These are phyloP conservation scores for Acanthaster planci DNA, from an alignment of 35 echinoderm and acorn worm genomes.

Conservation along the genomic window DNA sequence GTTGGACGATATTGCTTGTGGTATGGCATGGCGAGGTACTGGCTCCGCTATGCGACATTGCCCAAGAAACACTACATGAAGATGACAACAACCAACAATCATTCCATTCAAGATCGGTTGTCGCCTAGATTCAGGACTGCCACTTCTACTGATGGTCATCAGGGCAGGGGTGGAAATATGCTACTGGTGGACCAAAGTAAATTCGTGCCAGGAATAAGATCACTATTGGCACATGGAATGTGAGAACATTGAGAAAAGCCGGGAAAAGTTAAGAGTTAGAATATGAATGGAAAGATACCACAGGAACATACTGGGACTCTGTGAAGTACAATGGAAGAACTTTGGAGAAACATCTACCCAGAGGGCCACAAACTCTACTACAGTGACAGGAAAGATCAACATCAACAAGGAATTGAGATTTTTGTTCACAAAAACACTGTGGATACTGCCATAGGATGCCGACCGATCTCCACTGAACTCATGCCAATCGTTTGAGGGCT, in stretches of 20 bases:
- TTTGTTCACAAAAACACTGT: background rate
- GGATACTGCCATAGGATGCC: background rate
- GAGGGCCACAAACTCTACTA: conserved; percentile 54
- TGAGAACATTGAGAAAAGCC: conserved; percentile 32
- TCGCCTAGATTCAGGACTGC: conserved; percentile 41
- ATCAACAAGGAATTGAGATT: conserved; percentile 40
- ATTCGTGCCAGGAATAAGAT: conserved; percentile 34
- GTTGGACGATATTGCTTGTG: conserved; percentile 61
- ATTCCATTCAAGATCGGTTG: conserved; percentile 32
- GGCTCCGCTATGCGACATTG: background rate
- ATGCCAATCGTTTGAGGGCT: conserved; percentile 36
- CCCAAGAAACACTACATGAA: conserved; percentile 55
- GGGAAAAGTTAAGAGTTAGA: conserved; percentile 25
- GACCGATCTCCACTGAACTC: conserved; percentile 11
- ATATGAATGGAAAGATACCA: conserved; percentile 44
- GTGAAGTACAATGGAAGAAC: conserved; percentile 52
- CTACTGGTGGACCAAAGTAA: background rate
- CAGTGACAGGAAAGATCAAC: conserved; percentile 35
- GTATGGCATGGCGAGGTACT: no score
- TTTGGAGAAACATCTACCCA: background rate
- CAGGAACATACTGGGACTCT: conserved; percentile 40
- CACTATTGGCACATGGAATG: conserved; percentile 50
- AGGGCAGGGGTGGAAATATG: conserved; percentile 4
- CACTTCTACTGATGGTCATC: background rate
- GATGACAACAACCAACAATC: conserved; percentile 1